Percentiles rank a stretch among this genome's conserved stretches.
Conservation (phyloP, 2,888 invertebrate genomes). For the Brenthis hecate region DNA sequence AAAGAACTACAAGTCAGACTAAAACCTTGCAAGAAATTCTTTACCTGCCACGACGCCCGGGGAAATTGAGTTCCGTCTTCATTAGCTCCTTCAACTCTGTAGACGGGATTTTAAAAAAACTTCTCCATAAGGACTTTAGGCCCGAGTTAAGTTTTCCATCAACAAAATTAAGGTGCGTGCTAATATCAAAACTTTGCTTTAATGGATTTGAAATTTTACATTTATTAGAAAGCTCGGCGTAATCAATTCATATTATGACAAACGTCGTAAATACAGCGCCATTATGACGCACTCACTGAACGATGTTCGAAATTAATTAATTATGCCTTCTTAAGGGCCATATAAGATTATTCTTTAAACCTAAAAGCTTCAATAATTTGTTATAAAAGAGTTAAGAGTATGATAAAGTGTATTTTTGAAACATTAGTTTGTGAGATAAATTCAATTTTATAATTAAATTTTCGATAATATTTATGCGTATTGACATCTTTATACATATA, state of each 20-base stretch:
- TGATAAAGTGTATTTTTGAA: not conserved
- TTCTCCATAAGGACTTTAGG: slow-evolving; percentile 70
- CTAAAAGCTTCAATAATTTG: slow-evolving; percentile 8
- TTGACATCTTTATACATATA: too few relatives aligned
- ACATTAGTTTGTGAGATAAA: not conserved
- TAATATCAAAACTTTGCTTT: slow-evolving; percentile 74
- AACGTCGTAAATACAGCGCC: slow-evolving; percentile 38
- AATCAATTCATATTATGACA: slow-evolving; percentile 62
- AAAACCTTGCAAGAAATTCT: slow-evolving; percentile 35
- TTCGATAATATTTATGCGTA: too few relatives aligned
- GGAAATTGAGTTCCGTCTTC: slow-evolving; percentile 73
- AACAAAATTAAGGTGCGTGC: slow-evolving; percentile 76
- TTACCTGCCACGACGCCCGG: slow-evolving; percentile 37
- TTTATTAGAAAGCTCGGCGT: slow-evolving; percentile 60
- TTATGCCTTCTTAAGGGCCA: slow-evolving; percentile 15
- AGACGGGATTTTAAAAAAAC: slow-evolving; percentile 48
- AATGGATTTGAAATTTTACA: slow-evolving; percentile 79
- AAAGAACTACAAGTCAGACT: slow-evolving; percentile 27
- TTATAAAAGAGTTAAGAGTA: not conserved
- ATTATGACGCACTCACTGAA: slow-evolving; percentile 38
- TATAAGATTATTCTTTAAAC: slow-evolving; percentile 10
- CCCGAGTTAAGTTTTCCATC: slow-evolving; percentile 74
- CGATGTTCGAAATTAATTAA: slow-evolving; percentile 42
- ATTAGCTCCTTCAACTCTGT: slow-evolving; percentile 63
- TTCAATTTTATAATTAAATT: not conserved